Evolutionary conservation across 1,140 invertebrate genomes (phyloP), one percentile per base, ranked within the genome.

Genomic region (Tyrophagus putrescentiae): DNA sequence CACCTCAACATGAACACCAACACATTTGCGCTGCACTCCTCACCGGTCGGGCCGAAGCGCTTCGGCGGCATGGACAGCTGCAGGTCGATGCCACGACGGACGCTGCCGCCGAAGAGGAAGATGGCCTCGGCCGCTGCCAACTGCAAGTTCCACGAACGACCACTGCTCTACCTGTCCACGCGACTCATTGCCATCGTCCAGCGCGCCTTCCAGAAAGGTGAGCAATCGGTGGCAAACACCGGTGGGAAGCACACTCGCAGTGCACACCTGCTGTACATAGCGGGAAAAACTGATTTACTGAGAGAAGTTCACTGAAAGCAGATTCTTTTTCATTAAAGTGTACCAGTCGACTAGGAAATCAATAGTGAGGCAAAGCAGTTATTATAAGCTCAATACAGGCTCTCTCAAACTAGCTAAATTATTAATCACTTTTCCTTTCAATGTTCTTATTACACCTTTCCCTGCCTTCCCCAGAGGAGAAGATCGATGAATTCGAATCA

Each of bases 401-500:
- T n/a, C n/a, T n/a, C n/a, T n/a, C n/a, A n/a, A n/a, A n/a, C n/a
- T n/a, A n/a, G n/a, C n/a, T n/a, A n/a, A n/a, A n/a, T n/a, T n/a
- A n/a, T n/a, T n/a, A n/a, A n/a, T n/a, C n/a, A n/a, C n/a, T n/a
- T n/a, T n/a, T n/a, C n/a, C n/a, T n/a, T n/a, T n/a, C n/a, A n/a
- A n/a, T n/a, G n/a, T n/a, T n/a, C n/a, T n/a, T n/a, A n/a, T n/a
- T n/a, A n/a, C n/a, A n/a, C n/a, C n/a, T 53, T 53, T 32, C 16
- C 16, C 34, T 28, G 6, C 6, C 7, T 5, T 53, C 7, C 4
- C 16, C 52, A 63, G 62, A 63, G 33, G 45, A 52, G 27, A 63
- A 63, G 44, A 27, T 60, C 28, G 57, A 59, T 50, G 60, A 63
- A 42, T 34, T 63, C 34, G 62, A 63, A 29, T 23, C 44, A 18